Base-by-base conservation (phyloP, 2,888 invertebrate species). In the Lasioglossum vierecki region DNA sequence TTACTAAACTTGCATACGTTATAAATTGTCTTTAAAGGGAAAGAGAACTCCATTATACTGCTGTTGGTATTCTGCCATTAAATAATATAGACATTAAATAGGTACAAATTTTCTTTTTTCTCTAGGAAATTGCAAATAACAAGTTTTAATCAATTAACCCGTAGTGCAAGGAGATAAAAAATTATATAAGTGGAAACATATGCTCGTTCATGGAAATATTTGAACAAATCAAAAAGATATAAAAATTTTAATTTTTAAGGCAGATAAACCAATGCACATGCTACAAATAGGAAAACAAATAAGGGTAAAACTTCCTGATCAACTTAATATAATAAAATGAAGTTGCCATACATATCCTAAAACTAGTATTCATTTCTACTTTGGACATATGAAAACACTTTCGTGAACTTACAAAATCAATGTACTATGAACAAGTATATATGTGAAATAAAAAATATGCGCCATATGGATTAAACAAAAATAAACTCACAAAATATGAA, bases 391-490 rank as follows among this genome's bases (percentile, higher is more conserved):
- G 3, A 6, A 63, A 30, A 63, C 30, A 63, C 15, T 30, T 63
- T 63, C 63, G 63, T 63, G 63, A 63, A 63, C 63, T 63, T 63
- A 63, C 18, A 18, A 63, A 63, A 30, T 15, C 63, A 63, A 6
- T 30, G 30, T 63, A 63, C 63, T 63, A 63, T 63, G 63, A 30
- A 63, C 30, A 30, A 30, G 30, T 30, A 35, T 18, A 63, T 18
- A 18, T 18, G 6, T 30, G 18, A 63, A 30, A 63, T 63, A 8
- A 63, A 63, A 30, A 18, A 18, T 63, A 30, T 30, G 15, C 15
- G 2, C 63, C 2, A 2, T 15, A 30, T 30, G 3, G 8, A 63
- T 18, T 63, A 63, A 63, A 63, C 41, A 68, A 35, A 35, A 66
- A 35, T 66, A 35, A 35, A 35, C 18, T 66, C 9, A 22, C 35